These are phyloP conservation scores for Conus ventricosus DNA, from an alignment of 1,140 invertebrate species.

Conservation along the genomic window DNA sequence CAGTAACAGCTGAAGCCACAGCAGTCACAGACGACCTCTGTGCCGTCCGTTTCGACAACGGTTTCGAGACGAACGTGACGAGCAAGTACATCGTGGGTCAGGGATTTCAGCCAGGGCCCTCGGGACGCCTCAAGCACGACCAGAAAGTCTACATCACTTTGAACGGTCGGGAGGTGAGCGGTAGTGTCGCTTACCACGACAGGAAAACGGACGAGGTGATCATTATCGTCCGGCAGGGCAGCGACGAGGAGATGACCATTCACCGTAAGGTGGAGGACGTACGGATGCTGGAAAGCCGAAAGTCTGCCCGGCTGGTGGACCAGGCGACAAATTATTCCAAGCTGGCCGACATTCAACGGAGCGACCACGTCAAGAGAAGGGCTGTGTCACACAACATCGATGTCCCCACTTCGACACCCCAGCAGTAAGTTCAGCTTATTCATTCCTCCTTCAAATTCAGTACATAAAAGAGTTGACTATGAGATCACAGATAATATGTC, in stretches of 20 bases:
- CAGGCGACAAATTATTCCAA: constrained; percentile 95
- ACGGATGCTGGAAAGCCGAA: constrained; percentile 92
- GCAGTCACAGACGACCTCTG: constrained; percentile 76
- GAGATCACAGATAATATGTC: too few relatives aligned
- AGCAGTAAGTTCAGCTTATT: background rate
- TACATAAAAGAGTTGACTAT: too few relatives aligned
- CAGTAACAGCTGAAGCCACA: constrained; percentile 79
- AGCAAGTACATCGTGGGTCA: constrained; percentile 92
- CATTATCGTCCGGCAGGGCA: constrained; percentile 75
- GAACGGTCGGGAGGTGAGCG: constrained; percentile 93
- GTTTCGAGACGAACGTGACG: constrained; percentile 82
- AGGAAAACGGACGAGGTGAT: constrained; percentile 86
- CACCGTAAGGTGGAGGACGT: constrained; percentile 93
- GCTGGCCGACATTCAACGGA: constrained; percentile 77
- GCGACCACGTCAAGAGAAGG: constrained; percentile 69
- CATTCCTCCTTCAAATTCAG: too few relatives aligned
- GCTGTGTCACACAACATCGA: constrained; percentile 84
- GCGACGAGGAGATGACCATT: constrained; percentile 77
- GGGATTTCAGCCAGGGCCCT: constrained; percentile 85
- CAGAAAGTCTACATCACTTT: constrained; percentile 94
- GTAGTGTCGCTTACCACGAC: constrained; percentile 84
- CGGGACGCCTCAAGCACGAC: constrained; percentile 80
- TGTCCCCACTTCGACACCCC: constrained; percentile 61
- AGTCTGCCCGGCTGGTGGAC: constrained; percentile 93
- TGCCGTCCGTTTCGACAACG: constrained; percentile 86